Conservation (phyloP, 2,797 vertebrate species). For the Acropternis orthonyx region DNA sequence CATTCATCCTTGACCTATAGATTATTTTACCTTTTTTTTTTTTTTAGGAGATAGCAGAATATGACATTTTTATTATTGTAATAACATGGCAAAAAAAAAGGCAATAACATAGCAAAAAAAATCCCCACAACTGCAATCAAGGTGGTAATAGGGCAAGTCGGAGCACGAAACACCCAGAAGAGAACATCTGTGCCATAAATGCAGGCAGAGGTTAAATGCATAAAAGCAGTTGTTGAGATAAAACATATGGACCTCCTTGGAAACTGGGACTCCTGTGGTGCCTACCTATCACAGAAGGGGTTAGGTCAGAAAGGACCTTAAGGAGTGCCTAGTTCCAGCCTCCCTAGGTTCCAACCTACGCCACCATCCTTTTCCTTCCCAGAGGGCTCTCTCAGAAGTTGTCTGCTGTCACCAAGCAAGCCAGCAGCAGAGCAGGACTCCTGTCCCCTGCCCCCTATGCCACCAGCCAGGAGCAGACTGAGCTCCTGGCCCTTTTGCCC, state of each 20-base stretch:
- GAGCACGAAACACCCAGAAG: background rate
- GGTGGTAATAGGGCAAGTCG: background rate
- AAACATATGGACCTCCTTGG: background rate
- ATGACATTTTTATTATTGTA: background rate
- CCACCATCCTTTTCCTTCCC: background rate
- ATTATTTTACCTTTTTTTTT: background rate
- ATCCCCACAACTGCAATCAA: background rate
- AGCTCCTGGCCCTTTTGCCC: background rate
- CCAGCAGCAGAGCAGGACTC: background rate
- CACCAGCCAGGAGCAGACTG: rapidly evolving
- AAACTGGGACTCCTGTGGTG: background rate
- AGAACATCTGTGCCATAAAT: background rate
- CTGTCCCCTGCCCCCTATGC: background rate
- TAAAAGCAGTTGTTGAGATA: background rate
- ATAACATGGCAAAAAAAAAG: background rate
- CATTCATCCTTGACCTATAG: background rate
- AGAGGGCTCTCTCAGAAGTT: background rate
- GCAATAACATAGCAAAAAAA: background rate
- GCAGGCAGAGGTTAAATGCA: background rate
- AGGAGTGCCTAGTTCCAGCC: background rate
- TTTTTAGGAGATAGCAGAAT: background rate
- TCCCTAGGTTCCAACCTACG: background rate
- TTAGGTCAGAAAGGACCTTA: background rate
- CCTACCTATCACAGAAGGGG: background rate
- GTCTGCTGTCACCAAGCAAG: background rate